Percentiles rank a stretch among this genome's conserved stretches.
These are phyloP conservation scores for Marronus borbonicus DNA, from an alignment of 2,888 invertebrate species.

Conservation along the genomic window DNA sequence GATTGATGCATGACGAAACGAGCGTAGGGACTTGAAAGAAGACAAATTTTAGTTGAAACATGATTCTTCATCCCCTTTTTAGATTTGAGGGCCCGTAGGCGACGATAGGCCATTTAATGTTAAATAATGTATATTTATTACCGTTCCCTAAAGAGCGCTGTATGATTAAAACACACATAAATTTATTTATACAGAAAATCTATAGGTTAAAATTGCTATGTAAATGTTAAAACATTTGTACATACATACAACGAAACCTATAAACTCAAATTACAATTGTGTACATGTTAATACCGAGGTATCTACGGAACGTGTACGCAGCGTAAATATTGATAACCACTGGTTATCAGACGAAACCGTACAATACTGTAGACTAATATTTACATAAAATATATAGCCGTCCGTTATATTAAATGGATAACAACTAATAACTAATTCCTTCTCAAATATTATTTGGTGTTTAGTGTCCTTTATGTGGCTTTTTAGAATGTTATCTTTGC, in stretches of 20 bases:
- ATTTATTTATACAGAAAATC: conserved; percentile 9
- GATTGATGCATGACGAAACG: too few species aligned
- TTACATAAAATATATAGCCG: conserved; percentile 23
- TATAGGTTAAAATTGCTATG: conserved; percentile 17
- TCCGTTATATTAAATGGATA: conserved; percentile 4
- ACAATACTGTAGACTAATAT: conserved; percentile 26
- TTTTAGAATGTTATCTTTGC: too few species aligned
- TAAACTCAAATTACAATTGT: conserved; percentile 25
- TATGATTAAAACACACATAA: neutral
- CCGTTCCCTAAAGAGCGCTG: neutral
- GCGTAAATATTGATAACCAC: conserved; percentile 39
- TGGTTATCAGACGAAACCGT: conserved; percentile 17
- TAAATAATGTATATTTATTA: neutral
- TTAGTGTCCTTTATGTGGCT: conserved; percentile 5
- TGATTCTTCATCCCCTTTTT: too few species aligned
- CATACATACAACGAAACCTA: conserved; percentile 9
- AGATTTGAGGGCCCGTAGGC: too few species aligned
- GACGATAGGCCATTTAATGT: neutral
- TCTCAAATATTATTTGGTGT: conserved; percentile 13
- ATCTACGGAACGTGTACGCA: conserved; percentile 22
- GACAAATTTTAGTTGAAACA: too few species aligned
- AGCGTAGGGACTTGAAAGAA: too few species aligned
- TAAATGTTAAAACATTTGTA: conserved; percentile 37
- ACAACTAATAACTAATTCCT: conserved; percentile 34
- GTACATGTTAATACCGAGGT: conserved; percentile 32